Base-by-base conservation (phyloP, 2,888 invertebrate species). In the Amphimallon solstitiale region DNA sequence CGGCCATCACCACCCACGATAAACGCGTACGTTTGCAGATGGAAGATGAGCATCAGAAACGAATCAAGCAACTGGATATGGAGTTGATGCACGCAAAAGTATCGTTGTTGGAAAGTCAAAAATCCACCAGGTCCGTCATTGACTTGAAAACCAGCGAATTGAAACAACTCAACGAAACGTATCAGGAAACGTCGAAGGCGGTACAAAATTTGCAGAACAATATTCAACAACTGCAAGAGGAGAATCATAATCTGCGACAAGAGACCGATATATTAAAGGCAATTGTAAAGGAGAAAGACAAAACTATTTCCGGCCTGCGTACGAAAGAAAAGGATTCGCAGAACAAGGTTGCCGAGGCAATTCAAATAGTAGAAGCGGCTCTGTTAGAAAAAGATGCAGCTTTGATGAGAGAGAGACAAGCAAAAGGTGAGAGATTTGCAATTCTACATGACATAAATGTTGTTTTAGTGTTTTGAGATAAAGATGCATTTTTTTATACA, bases 371-470 rank as follows among this genome's bases (percentile, higher is more conserved):
- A 21, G 88, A 89, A 72, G 87, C 87, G 0, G 84, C 82, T 17
- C 67, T 87, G 2, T 78, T 78, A n/a, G 89, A 88, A 73, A 88
- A 87, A 73, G 85, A 86, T 65, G 80, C 83, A 1, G 85, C 86
- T 2, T 70, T 86, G 5, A 79, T 81, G 67, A 81, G 85, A 23
- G 88, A 88, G 74, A 78, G 77, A 46, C 71, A 80, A 49, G 79
- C 83, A 2, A 77, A 74, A 73, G 77, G 81, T 82, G 72, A 70
- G 34, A 43, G 52, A 46, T 17, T 46, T 49, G 1, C n/a, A n/a
- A n/a, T n/a, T n/a, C n/a, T n/a, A n/a, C n/a, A n/a, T n/a, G 15
- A 17, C 2, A 15, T 17, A 37, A 9, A 4, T 43, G 5, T 5
- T 29, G 9, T 29, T 1, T 2, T 29, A 29, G 5, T 5, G 6